Evolutionary conservation across 2,797 vertebrate genomes (phyloP), one percentile per base, ranked within the genome.

Genomic region (Ibycter americanus): DNA sequence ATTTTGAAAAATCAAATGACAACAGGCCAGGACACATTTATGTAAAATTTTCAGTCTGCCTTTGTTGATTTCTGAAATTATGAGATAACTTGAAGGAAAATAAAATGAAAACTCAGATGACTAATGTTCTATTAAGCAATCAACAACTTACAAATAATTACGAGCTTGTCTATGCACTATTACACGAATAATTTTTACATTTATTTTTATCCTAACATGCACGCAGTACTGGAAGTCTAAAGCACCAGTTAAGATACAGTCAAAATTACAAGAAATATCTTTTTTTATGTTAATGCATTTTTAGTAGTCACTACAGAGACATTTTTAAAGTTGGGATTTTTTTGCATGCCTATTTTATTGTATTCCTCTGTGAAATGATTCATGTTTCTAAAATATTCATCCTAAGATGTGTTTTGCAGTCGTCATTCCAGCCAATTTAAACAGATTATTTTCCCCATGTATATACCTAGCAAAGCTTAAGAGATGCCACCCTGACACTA

Each of bases 1-100:
- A 72, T 83, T 87, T 44, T 87, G 36, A 83, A 83, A 94, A 96
- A 97, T 62, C 58, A 72, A 87, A 42, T 86, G 9, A 90, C 70
- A 82, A 29, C 32, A 59, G 61, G 31, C 42, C 18, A 77, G 40
- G 62, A 47, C 29, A 88, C 6, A 81, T 59, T 85, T 83, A 66
- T 16, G n/a, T 87, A 34, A 80, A 42, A 54, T 29, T 38, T 71
- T 86, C 42, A 66, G 18, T 77, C 32, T 44, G 26, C 38, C 71
- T 55, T n/a, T 78, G 72, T 56, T 70, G 42, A 76, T 79, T 92
- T 76, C 40, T 26, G 66, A 87, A 62, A 56, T 66, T 19, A 72
- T 36, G 27, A 83, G 31, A 12, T 54, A 71, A 26, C n/a, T 42
- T 83, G 68, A 82, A n/a, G 17, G 20, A 90, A 90, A 87, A 89